Conservation (phyloP, 2,888 invertebrate species). For the Criorhina ranunculi region DNA sequence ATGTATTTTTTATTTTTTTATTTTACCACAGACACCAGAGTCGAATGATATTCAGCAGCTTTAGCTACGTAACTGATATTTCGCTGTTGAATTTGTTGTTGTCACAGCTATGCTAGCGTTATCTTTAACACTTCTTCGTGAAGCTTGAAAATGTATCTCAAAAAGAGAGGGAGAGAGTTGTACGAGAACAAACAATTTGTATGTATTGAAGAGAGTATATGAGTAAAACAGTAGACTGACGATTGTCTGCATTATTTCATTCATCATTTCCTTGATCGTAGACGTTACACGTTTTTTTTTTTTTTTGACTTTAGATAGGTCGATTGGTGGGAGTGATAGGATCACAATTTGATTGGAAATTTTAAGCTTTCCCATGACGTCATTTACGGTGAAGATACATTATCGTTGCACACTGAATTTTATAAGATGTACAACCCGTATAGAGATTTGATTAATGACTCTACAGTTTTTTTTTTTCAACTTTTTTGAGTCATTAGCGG, state of each 20-base stretch:
- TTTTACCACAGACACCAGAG: slow-evolving; percentile 32
- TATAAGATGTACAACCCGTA: not conserved
- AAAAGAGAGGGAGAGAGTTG: not conserved
- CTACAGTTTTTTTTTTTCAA: not conserved
- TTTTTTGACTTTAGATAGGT: not conserved
- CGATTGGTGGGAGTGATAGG: not conserved
- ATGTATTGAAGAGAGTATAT: not conserved
- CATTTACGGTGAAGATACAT: not conserved
- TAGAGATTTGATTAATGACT: not conserved
- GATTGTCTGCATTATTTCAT: slow-evolving; percentile 24
- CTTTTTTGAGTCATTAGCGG: slow-evolving; percentile 7
- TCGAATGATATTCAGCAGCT: slow-evolving; percentile 57
- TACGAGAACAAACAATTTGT: not conserved
- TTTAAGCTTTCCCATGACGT: slow-evolving; percentile 33
- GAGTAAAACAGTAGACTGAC: not conserved
- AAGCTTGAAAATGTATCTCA: slow-evolving; percentile 15
- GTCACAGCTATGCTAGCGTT: slow-evolving; percentile 11
- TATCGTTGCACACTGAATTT: not conserved
- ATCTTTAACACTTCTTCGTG: slow-evolving; percentile 29
- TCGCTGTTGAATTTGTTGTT: slow-evolving; percentile 51
- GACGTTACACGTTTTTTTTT: too few relatives aligned
- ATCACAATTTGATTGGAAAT: not conserved
- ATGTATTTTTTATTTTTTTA: slow-evolving; percentile 3
- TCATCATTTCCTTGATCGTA: slow-evolving; percentile 14
- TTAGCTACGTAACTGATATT: slow-evolving; percentile 62